Percentiles rank a stretch among this genome's conserved stretches.
Conservation (phyloP, 2,888 invertebrate genomes). For the Eristalis pertinax region DNA sequence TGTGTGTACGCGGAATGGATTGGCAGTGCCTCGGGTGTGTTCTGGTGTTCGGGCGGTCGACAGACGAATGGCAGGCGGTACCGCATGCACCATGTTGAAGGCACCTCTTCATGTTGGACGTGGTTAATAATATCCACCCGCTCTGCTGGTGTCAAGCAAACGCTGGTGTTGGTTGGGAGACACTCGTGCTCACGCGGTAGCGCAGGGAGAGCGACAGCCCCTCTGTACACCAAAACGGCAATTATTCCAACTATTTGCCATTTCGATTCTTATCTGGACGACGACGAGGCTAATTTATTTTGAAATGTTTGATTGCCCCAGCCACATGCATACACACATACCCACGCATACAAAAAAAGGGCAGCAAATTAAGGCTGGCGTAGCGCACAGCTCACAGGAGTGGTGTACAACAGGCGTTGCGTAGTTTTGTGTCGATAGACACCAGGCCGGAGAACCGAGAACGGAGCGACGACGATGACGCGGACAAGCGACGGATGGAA, state of each 20-base stretch:
- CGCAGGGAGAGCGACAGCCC: background rate
- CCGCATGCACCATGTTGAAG: background rate
- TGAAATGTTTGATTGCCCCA: slow-evolving; percentile 67
- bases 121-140: slow-evolving; percentile 1
- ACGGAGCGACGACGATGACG: background rate
- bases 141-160: background rate
- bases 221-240: slow-evolving; percentile 55
- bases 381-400: background rate
- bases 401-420: background rate
- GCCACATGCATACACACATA: slow-evolving; percentile 19
- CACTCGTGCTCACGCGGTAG: background rate
- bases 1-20: background rate
- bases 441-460: background rate
- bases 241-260: slow-evolving; percentile 72
- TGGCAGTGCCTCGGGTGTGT: background rate
- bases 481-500: background rate
- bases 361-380: slow-evolving; percentile 52
- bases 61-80: background rate
- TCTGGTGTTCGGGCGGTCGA: background rate
- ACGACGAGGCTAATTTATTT: slow-evolving; percentile 70
- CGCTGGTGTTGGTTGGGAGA: slow-evolving; percentile 4
- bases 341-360: slow-evolving; percentile 39
- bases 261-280: slow-evolving; percentile 71
- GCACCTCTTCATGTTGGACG: background rate
- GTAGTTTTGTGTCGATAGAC: background rate